These are phyloP conservation scores for Epinotia demarniana DNA, from an alignment of 2,888 invertebrate species.

Conservation along the genomic window DNA sequence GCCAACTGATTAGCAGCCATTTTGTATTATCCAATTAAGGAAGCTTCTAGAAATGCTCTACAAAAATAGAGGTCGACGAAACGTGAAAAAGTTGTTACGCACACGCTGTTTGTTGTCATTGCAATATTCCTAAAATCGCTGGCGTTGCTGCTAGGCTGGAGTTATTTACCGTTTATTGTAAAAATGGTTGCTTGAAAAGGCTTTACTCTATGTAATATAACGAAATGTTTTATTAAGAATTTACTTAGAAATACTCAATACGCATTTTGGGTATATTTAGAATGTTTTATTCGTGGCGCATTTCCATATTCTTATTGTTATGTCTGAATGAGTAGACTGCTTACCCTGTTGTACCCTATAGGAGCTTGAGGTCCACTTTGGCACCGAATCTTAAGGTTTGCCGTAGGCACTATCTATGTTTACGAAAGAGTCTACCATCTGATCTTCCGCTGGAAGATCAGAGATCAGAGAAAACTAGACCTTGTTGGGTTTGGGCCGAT, in stretches of 20 bases:
- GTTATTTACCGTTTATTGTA: constrained; percentile 60
- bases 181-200: constrained; percentile 56
- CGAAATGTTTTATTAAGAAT: constrained; percentile 26
- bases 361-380: too few relatives aligned
- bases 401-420: too few relatives aligned
- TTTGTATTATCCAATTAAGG: constrained; percentile 63
- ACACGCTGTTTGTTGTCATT: constrained; percentile 48
- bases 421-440: too few relatives aligned
- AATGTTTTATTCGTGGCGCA: too few relatives aligned
- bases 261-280: neutral
- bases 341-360: too few relatives aligned
- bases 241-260: neutral
- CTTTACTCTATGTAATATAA: constrained; percentile 44
- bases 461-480: too few relatives aligned
- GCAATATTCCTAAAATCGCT: constrained; percentile 53
- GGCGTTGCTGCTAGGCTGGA: constrained; percentile 52
- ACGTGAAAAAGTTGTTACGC: constrained; percentile 43
- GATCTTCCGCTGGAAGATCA: too few relatives aligned
- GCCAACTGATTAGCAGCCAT: constrained; percentile 63
- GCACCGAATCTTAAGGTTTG: too few relatives aligned
- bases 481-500: too few relatives aligned
- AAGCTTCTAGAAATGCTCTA: constrained; percentile 51
- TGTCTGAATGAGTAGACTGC: too few relatives aligned
- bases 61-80: constrained; percentile 52
- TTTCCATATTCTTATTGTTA: too few relatives aligned